Conservation (phyloP, 2,113 vertebrate genomes). For the Regulus satrapa region DNA sequence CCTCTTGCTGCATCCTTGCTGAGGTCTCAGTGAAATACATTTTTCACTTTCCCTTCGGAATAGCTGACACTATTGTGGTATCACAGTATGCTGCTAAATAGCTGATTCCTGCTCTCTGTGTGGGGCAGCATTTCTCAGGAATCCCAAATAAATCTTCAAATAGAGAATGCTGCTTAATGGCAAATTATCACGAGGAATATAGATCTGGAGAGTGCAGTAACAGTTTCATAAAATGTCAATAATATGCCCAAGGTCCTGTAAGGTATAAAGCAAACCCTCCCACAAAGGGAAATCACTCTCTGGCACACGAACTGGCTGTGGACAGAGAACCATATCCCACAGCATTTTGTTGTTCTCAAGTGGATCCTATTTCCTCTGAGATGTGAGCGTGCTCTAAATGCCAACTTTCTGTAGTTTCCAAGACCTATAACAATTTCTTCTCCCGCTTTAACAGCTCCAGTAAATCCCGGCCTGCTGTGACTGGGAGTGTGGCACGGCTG, state of each 20-base stretch:
- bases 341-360: neutral
- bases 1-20: neutral
- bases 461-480: slow-evolving; percentile 10
- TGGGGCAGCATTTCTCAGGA: neutral
- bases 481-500: neutral
- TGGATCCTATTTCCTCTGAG: slow-evolving; percentile 12
- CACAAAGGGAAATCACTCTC: neutral
- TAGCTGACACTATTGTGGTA: slow-evolving; percentile 8
- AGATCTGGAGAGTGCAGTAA: neutral
- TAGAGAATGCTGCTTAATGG: neutral
- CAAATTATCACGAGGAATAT: neutral
- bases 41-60: neutral
- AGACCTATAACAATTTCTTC: neutral
- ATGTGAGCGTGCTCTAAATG: slow-evolving; percentile 4
- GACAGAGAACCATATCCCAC: neutral
- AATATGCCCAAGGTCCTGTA: neutral
- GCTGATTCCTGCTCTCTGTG: neutral
- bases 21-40: neutral
- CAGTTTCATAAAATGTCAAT: neutral
- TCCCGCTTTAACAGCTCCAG: slow-evolving; percentile 9
- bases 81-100: slow-evolving; percentile 14
- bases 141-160: neutral
- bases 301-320: neutral
- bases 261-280: neutral
- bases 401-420: slow-evolving; percentile 19